These are phyloP conservation scores for Daktulosphaira vitifoliae DNA, from an alignment of 1,140 invertebrate genomes.

Conservation along the genomic window DNA sequence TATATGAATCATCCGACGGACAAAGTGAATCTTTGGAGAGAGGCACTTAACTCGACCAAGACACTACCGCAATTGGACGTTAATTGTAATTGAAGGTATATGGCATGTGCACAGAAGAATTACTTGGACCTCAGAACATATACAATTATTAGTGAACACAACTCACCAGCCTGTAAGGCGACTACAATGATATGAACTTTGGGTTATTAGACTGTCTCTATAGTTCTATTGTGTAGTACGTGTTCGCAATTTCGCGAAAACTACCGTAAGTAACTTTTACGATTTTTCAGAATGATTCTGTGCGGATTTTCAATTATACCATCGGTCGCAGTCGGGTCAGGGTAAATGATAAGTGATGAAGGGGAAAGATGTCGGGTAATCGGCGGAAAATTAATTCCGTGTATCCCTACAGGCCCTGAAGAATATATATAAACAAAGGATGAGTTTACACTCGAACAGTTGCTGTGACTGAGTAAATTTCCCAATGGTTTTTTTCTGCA, in stretches of 20 bases:
- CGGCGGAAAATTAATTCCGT: slow-evolving; percentile 29
- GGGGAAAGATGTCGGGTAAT: slow-evolving; percentile 2
- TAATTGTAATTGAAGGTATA: no score
- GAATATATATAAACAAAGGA: slow-evolving; percentile 22
- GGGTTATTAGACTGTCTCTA: neutral
- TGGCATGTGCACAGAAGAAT: no score
- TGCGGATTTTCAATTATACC: slow-evolving; percentile 11
- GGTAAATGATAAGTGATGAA: no score
- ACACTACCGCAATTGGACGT: no score
- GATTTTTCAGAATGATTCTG: neutral
- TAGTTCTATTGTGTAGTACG: neutral
- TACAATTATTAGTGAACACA: no score
- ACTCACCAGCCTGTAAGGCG: no score
- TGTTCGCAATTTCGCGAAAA: neutral
- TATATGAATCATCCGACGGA: no score
- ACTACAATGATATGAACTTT: no score
- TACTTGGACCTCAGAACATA: no score
- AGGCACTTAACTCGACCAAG: no score
- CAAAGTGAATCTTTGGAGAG: no score
- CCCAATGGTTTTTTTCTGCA: neutral
- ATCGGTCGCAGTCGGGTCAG: neutral
- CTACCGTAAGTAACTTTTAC: neutral
- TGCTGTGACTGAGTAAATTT: slow-evolving; percentile 1
- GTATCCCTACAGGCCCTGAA: no score
- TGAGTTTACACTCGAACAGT: slow-evolving; percentile 19